Evolutionary conservation across 2,888 invertebrate species (phyloP).

Genomic region (Troilus luridus): DNA sequence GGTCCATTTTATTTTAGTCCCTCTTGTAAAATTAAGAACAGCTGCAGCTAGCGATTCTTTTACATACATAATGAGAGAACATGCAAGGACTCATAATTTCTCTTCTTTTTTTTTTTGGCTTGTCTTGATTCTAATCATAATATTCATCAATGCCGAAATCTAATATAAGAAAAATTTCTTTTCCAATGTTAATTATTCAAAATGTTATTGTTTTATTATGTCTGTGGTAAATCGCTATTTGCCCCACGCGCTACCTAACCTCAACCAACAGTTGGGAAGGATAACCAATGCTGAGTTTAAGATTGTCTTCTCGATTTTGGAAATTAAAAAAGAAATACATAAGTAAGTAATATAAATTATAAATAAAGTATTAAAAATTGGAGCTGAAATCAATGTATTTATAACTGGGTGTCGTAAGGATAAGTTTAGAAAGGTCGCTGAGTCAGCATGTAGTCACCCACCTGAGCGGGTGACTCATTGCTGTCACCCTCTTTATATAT

Average conservation of each 20-base stretch:
- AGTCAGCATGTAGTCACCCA: conserved; percentile 19
- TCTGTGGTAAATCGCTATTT: too few species aligned
- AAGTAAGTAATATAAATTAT: background rate
- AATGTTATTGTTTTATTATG: too few species aligned
- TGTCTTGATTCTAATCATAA: too few species aligned
- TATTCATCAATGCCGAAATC: too few species aligned
- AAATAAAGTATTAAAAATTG: background rate
- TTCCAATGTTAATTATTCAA: too few species aligned
- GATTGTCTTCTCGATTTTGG: background rate
- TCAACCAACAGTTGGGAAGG: background rate
- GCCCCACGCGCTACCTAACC: background rate
- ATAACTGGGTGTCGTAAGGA: background rate
- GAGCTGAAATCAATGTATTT: background rate
- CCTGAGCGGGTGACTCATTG: background rate
- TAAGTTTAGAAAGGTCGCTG: conserved; percentile 3
- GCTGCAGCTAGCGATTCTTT: too few species aligned
- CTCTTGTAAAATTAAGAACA: too few species aligned
- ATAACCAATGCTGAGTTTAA: background rate
- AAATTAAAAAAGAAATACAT: background rate
- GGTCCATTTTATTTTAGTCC: too few species aligned
- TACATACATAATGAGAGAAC: too few species aligned
- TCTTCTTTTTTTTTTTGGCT: too few species aligned
- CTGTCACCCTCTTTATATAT: background rate
- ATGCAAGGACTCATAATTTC: too few species aligned
- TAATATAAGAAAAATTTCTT: too few species aligned